Percentiles rank a stretch among this genome's conserved stretches.
phyloP scores from a whole-genome alignment of 2,797 vertebrate species.

The Galaxias olidus region DNA sequence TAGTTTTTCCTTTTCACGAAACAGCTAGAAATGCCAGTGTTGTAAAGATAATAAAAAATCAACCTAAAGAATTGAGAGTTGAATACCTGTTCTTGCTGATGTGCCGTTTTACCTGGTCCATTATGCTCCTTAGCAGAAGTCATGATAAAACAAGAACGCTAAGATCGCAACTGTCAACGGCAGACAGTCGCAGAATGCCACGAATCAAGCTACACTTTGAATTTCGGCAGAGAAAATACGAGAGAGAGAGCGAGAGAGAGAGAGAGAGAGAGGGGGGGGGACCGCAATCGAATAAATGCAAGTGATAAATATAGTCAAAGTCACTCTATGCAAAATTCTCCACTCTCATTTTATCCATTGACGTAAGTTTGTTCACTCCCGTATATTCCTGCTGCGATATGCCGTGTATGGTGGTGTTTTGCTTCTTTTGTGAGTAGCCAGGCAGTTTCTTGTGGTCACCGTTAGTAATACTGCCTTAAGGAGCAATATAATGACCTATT shows the following conservation, averaged over 20 bases:
- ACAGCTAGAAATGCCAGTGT: no score
- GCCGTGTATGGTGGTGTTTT: no score
- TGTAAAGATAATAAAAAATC: background rate
- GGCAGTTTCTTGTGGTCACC: no score
- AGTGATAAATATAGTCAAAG: background rate
- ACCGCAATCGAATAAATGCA: background rate
- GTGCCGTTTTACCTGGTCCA: conserved; percentile 81
- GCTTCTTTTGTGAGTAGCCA: no score
- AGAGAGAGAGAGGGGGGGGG: conserved; percentile 19
- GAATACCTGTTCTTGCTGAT: conserved; percentile 84
- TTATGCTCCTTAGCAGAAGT: conserved; percentile 87
- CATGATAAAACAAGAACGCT: conserved; percentile 74
- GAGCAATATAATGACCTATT: no score
- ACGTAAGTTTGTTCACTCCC: no score
- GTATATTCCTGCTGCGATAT: no score
- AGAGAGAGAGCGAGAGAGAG: conserved; percentile 9
- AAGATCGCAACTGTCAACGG: conserved; percentile 38
- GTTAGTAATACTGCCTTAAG: no score
- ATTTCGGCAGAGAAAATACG: conserved; percentile 1
- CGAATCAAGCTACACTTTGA: conserved; percentile 15
- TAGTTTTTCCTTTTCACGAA: no score
- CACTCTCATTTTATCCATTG: no score
- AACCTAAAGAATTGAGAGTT: background rate
- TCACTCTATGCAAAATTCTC: background rate
- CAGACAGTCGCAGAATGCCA: conserved; percentile 51